phyloP scores from a whole-genome alignment of 1,140 invertebrate species.

The Drosophila suzukii region DNA sequence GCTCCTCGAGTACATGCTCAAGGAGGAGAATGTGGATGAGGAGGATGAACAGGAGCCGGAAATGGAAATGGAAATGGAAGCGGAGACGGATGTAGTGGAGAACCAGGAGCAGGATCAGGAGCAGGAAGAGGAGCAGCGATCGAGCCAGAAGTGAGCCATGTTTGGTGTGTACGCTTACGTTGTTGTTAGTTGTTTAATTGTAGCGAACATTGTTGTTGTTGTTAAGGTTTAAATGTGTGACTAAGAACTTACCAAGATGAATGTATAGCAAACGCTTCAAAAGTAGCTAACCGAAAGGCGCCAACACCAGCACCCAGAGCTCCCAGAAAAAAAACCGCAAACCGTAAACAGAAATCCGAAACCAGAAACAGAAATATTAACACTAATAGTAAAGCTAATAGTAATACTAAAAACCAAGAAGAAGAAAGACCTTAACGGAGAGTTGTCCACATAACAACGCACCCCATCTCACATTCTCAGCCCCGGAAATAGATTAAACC shows the following conservation, averaged over 20 bases:
- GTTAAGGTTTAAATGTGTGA: slow-evolving; percentile 77
- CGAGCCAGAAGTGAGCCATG: slow-evolving; percentile 41
- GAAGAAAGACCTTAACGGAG: slow-evolving; percentile 20
- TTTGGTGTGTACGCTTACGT: slow-evolving; percentile 74
- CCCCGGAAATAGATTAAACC: slow-evolving; percentile 63
- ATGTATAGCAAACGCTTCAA: slow-evolving; percentile 76
- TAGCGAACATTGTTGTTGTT: slow-evolving; percentile 82
- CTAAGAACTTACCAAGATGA: slow-evolving; percentile 71
- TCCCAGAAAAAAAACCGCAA: slow-evolving; percentile 26
- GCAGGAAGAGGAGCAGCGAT: slow-evolving; percentile 28
- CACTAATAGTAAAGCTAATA: slow-evolving; percentile 4
- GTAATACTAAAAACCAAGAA: slow-evolving; percentile 14
- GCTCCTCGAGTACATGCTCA: slow-evolving; percentile 72
- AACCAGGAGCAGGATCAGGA: slow-evolving; percentile 27
- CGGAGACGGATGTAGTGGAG: slow-evolving; percentile 16
- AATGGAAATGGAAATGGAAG: slow-evolving; percentile 6
- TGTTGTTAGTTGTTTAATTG: slow-evolving; percentile 83
- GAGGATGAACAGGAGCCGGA: slow-evolving; percentile 18
- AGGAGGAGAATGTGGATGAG: slow-evolving; percentile 57
- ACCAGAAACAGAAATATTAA: slow-evolving; percentile 16
- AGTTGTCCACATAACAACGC: slow-evolving; percentile 3
- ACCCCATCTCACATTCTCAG: slow-evolving; percentile 31
- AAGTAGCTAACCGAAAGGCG: slow-evolving; percentile 60
- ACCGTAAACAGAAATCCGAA: slow-evolving; percentile 7
- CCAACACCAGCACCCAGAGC: slow-evolving; percentile 51